A percentile compares a stretch with the other conserved stretches of the same genome.
Conservation (phyloP, 2,888 invertebrate species). For the Luperina nickerlii region DNA sequence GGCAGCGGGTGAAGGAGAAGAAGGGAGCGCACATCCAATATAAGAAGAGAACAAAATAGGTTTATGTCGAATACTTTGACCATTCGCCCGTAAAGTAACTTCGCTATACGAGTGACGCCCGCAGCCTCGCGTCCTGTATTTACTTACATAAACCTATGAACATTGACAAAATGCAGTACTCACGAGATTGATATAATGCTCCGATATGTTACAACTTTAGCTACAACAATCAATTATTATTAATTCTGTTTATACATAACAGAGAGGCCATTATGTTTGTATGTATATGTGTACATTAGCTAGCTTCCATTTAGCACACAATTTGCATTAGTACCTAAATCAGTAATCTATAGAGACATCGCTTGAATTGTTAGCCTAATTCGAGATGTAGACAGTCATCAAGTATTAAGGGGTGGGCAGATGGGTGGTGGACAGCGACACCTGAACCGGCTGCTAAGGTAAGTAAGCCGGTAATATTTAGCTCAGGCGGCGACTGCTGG, state of each 20-base stretch:
- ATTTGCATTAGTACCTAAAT: conserved; percentile 71
- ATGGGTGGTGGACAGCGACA: conserved; percentile 70
- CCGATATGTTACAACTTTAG: conserved; percentile 27
- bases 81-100: conserved; percentile 89
- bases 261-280: conserved; percentile 15
- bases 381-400: conserved; percentile 80
- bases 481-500: conserved; percentile 58
- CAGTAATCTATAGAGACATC: conserved; percentile 72
- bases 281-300: conserved; percentile 38
- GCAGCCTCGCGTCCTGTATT: conserved; percentile 70
- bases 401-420: conserved; percentile 81
- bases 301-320: conserved; percentile 54
- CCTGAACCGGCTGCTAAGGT: conserved; percentile 62
- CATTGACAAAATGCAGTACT: conserved; percentile 61
- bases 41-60: conserved; percentile 91
- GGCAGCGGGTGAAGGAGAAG: conserved; percentile 81
- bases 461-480: conserved; percentile 76
- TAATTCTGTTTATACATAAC: conserved; percentile 50
- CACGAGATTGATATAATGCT: conserved; percentile 40
- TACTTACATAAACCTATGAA: conserved; percentile 60
- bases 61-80: conserved; percentile 91
- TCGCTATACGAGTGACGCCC: conserved; percentile 84
- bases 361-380: conserved; percentile 75
- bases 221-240: conserved; percentile 33
- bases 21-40: conserved; percentile 89